phyloP scores from a whole-genome alignment of 2,888 invertebrate genomes.

The Entomobrya multifasciata region DNA sequence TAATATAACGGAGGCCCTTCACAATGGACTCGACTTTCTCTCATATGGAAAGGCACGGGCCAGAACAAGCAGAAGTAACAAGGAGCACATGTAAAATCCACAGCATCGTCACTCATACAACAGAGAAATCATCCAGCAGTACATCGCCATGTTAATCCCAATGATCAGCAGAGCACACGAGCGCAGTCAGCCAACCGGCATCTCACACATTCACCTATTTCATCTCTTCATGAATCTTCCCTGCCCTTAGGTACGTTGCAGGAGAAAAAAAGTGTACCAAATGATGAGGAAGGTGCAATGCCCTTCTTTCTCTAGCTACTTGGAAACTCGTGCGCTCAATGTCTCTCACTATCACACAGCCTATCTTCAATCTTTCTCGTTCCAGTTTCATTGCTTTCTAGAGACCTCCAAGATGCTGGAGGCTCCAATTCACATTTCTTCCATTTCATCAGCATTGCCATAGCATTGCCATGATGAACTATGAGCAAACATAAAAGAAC shows the following conservation, averaged over 20 bases:
- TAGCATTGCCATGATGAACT: slow-evolving; percentile 16
- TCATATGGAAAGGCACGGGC: not conserved
- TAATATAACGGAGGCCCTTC: slow-evolving; percentile 32
- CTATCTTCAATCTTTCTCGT: not conserved
- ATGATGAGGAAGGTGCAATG: slow-evolving; percentile 58
- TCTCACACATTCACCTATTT: slow-evolving; percentile 30
- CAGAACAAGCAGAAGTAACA: not conserved
- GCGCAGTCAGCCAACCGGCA: slow-evolving; percentile 27
- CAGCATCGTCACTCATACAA: not conserved
- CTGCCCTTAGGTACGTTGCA: slow-evolving; percentile 13
- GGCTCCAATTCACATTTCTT: not conserved
- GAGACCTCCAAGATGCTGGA: slow-evolving; percentile 16
- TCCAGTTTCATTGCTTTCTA: not conserved
- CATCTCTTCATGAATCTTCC: slow-evolving; percentile 17
- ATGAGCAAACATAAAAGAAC: not conserved
- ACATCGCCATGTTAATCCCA: not conserved
- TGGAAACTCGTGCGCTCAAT: not conserved
- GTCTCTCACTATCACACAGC: not conserved
- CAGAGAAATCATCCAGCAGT: not conserved
- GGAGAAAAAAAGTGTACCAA: slow-evolving; percentile 68
- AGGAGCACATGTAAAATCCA: not conserved
- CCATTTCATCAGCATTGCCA: slow-evolving; percentile 34
- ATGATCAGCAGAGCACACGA: not conserved
- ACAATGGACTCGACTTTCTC: slow-evolving; percentile 53
- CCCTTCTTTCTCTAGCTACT: slow-evolving; percentile 43